Base-by-base conservation (phyloP, 1,140 invertebrate species). In the Heliconius nattereri region DNA sequence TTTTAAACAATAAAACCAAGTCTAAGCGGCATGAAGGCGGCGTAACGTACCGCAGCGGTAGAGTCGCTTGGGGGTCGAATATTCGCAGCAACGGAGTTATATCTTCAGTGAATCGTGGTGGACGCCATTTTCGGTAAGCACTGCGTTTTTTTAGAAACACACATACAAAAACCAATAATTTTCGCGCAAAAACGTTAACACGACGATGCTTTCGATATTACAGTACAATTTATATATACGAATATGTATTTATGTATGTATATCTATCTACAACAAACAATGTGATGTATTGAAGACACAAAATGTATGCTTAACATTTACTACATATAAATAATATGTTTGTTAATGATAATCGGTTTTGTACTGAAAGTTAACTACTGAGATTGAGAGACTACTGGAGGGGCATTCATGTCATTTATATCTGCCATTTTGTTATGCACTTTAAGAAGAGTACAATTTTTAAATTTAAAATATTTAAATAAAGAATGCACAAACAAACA, bases 11-110 rank as follows among this genome's bases (percentile, higher is more conserved):
- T 37, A 72, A n/a, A 72, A 72, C 71, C 20, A 9, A 72, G 7
- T 72, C 35, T 37, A 90, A 94, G 92, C 91, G 90, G 84, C 89
- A 93, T 91, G 88, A 86, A 66, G 26, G 60, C 60, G 23, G 60
- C 89, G 11, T 57, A 35, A 92, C 91, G 91, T 95, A 95, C 94
- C 94, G 94, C 90, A 83, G 73, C 78, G 93, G 90, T 76, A 92
- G 88, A 76, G 88, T 89, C 78, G 95, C 95, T 86, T 95, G 94
- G 81, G 96, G 96, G 95, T 97, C 96, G 93, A 97, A 97, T 94
- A 97, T 95, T 90, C 96, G 95, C 93, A 96, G 95, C 89, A 97
- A 94, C 90, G 96, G 96, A 86, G 96, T 96, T 90, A 97, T 97
- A 93, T 97, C 96, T 84, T 96, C 96, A 78, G 96, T 96, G 95